Evolutionary conservation across 1,140 invertebrate species (phyloP).

Genomic region (Bombus vancouverensis): DNA sequence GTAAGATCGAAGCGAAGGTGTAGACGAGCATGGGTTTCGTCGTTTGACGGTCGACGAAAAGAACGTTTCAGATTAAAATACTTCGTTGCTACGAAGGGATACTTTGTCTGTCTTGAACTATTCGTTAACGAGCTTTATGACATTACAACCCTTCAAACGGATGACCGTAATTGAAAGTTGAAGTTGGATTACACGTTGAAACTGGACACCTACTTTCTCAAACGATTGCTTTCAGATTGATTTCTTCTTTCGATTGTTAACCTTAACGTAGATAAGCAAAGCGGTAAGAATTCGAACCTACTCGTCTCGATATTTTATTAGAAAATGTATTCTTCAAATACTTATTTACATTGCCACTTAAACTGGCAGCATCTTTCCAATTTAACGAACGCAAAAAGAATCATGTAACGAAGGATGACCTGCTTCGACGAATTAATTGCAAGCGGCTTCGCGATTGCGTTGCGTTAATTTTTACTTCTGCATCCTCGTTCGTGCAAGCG

Average conservation of each 20-base stretch:
- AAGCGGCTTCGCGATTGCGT: neutral
- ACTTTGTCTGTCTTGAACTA: neutral
- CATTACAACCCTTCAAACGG: neutral
- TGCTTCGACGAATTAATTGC: neutral
- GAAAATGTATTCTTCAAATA: too few relatives aligned
- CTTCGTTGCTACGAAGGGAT: neutral
- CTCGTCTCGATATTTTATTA: too few relatives aligned
- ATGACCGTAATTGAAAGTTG: too few relatives aligned
- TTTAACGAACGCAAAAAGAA: too few relatives aligned
- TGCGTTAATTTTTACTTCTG: neutral
- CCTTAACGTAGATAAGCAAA: too few relatives aligned
- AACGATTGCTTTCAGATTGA: neutral
- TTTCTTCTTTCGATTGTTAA: too few relatives aligned
- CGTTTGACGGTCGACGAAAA: too few relatives aligned
- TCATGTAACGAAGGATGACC: neutral
- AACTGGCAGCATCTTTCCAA: too few relatives aligned
- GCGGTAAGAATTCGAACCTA: too few relatives aligned
- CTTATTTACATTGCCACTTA: too few relatives aligned
- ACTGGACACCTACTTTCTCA: neutral
- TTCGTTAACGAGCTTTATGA: neutral
- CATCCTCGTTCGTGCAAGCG: neutral
- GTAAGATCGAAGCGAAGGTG: too few relatives aligned
- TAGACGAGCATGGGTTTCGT: too few relatives aligned
- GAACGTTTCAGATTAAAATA: neutral
- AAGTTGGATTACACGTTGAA: neutral